Conservation (phyloP, 2,113 vertebrate species). For the Zeus faber region DNA sequence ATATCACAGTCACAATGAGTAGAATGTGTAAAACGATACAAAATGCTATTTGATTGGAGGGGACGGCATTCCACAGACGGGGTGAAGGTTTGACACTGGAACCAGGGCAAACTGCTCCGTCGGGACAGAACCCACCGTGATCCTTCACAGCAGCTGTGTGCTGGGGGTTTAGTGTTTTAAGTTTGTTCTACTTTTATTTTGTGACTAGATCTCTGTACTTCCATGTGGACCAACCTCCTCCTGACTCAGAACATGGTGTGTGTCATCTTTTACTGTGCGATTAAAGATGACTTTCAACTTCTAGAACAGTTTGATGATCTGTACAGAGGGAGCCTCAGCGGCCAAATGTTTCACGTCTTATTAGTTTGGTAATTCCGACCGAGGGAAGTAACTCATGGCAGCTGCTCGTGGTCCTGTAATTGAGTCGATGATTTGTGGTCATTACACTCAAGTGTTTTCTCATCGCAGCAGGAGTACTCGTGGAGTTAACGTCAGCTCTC, state of each 20-base stretch:
- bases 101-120: too few relatives aligned
- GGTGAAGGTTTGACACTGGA: too few relatives aligned
- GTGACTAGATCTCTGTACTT: conserved; percentile 68
- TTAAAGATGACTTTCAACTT: conserved; percentile 79
- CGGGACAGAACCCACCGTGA: conserved; percentile 12
- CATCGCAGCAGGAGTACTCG: too few relatives aligned
- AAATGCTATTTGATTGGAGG: conserved; percentile 22
- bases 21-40: conserved; percentile 17
- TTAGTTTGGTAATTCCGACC: too few relatives aligned
- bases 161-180: conserved; percentile 41
- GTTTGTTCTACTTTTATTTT: conserved; percentile 40
- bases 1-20: neutral
- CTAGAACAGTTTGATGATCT: neutral
- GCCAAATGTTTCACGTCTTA: too few relatives aligned
- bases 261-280: conserved; percentile 79
- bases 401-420: too few relatives aligned
- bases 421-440: too few relatives aligned
- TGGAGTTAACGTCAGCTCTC: too few relatives aligned
- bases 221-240: conserved; percentile 74
- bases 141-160: conserved; percentile 29
- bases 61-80: neutral
- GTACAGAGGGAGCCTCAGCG: too few relatives aligned
- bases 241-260: conserved; percentile 69
- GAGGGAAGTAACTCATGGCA: too few relatives aligned
- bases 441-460: too few relatives aligned